Evolutionary conservation across 1,140 invertebrate species (phyloP), one percentile per base, ranked within the genome.

Genomic region (Drosophila sp.): DNA sequence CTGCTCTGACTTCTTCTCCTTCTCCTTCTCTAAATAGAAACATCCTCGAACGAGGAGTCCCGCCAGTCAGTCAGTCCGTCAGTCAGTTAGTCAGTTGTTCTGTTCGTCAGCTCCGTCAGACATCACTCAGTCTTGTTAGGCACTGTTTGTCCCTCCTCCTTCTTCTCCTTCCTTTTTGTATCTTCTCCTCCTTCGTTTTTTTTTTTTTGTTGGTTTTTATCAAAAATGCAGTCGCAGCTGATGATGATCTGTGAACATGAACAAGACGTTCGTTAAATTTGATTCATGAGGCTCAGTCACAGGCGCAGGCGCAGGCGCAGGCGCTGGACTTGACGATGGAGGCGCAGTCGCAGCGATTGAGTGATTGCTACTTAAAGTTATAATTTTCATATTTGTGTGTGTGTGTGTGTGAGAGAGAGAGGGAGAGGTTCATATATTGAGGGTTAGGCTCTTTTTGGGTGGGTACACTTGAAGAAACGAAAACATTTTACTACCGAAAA

Each of bases 281-380:
- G 89, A 91, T 91, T 91, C 89, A 91, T 91, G 89, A 91, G 87
- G 87, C 72, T 71, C 67, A 62, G 69, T 57, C 66, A 66, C 64
- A 29, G 69, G 58, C 66, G 44, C 57, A 40, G 69, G 40, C 11
- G 6, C 32, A 11, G 60, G 44, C 54, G 23, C 54, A 8, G 71
- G 60, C 32, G 50, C 63, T 68, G 62, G 50, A 50, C 41, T 68
- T 55, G 66, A 65, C 56, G 66, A 65, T 60, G 41, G 66, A 78
- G 65, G 64, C 77, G 70, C 70, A 72, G 76, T 69, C 76, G 71
- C 85, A 84, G 79, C 90, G 90, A 91, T 91, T 91, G 90, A 91
- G 90, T 91, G 90, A 91, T 91, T 91, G 90, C 87, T 91, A 91
- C 87, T 89, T 87, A 91, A 91, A 91, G 90, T 91, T 91, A 91